Evolutionary conservation across 2,797 vertebrate species (phyloP).

Genomic region (Rhincodon typus): DNA sequence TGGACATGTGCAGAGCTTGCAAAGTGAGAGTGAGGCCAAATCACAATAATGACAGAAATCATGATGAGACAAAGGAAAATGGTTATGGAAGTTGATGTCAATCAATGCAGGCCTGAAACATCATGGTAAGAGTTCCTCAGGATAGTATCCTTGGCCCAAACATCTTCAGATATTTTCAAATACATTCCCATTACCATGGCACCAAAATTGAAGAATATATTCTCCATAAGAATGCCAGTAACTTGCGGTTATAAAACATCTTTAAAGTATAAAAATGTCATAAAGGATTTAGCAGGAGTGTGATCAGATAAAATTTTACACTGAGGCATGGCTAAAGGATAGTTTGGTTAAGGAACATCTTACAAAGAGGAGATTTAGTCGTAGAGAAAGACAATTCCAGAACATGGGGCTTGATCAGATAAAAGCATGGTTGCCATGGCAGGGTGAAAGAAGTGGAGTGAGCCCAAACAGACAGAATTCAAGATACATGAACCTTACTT

Average conservation of each 20-base stretch:
- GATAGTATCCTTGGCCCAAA: neutral
- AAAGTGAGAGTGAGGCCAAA: neutral
- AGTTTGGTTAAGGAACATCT: neutral
- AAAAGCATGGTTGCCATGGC: neutral
- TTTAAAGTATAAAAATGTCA: neutral
- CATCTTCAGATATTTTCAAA: neutral
- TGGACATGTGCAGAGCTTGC: no score
- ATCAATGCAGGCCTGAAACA: neutral
- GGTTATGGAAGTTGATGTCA: neutral
- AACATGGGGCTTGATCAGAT: neutral
- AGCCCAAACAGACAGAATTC: no score
- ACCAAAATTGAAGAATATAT: neutral
- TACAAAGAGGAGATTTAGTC: neutral
- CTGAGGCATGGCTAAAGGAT: neutral
- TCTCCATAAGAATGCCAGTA: neutral
- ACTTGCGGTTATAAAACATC: neutral
- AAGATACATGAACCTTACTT: no score
- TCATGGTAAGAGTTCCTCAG: neutral
- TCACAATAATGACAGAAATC: neutral
- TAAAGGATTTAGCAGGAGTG: neutral
- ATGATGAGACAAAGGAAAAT: neutral
- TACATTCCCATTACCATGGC: neutral
- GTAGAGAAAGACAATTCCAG: neutral
- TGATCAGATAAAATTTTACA: neutral
- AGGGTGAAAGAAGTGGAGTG: neutral